Evolutionary conservation across 2,113 vertebrate species (phyloP).

Genomic region (Cathartes aura): DNA sequence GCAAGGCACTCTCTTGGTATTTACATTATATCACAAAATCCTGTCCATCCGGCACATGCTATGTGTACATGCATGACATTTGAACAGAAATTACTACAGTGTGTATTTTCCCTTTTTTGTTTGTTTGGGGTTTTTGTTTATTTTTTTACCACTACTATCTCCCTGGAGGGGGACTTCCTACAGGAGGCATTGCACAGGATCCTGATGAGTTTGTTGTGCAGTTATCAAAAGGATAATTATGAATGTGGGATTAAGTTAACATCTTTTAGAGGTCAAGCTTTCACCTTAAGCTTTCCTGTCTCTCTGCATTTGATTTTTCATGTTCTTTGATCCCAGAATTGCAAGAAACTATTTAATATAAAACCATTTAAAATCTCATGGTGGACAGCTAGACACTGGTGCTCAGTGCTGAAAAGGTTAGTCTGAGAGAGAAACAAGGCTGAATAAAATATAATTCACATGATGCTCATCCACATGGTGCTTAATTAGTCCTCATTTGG

Average conservation of each 20-base stretch:
- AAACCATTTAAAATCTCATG: neutral
- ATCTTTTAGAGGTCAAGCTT: neutral
- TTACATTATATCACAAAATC: neutral
- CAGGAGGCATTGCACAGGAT: neutral
- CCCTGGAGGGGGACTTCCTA: neutral
- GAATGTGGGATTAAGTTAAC: neutral
- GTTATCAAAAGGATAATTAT: neutral
- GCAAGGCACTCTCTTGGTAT: neutral
- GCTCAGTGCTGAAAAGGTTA: neutral
- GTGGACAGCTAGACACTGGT: neutral
- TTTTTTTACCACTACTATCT: neutral
- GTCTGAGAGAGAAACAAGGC: neutral
- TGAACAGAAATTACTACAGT: neutral
- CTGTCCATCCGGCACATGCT: accelerated
- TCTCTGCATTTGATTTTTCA: neutral
- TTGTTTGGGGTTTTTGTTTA: neutral
- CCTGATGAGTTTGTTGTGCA: neutral
- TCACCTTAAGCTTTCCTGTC: neutral
- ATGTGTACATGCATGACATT: neutral
- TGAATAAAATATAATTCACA: conserved; percentile 29
- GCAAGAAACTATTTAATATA: neutral
- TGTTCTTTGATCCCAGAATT: neutral
- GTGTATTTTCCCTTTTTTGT: neutral
- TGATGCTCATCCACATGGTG: neutral
- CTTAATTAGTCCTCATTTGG: conserved; percentile 24